Evolutionary conservation across 1,140 invertebrate species (phyloP).

Genomic region (Ceratina japonica): DNA sequence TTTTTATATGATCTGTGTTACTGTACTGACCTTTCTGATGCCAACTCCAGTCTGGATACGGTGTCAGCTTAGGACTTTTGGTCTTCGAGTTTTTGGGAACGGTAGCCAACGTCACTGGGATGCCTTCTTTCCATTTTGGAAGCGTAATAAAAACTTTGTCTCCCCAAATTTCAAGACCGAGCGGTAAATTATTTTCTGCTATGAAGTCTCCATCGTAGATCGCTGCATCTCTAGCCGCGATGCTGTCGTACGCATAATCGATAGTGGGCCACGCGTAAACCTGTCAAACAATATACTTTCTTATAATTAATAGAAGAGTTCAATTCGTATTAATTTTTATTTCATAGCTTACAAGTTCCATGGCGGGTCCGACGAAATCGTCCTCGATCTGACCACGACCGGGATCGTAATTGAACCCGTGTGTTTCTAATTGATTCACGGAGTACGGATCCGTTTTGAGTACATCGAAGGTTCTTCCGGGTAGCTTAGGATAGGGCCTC

Average conservation of each 20-base stretch:
- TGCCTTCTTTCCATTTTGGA: constrained; percentile 90
- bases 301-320: too few relatives aligned
- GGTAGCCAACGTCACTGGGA: constrained; percentile 85
- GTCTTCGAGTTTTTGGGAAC: constrained; percentile 80
- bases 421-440: constrained; percentile 49
- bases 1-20: not conserved
- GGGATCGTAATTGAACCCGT: constrained; percentile 48
- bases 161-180: constrained; percentile 85
- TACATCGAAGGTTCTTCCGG: constrained; percentile 8
- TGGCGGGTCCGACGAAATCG: constrained; percentile 73
- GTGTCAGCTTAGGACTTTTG: constrained; percentile 83
- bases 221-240: constrained; percentile 76
- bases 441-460: constrained; percentile 34
- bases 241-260: constrained; percentile 81
- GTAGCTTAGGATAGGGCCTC: not conserved
- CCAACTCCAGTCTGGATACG: constrained; percentile 88
- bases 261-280: constrained; percentile 82
- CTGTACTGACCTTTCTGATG: constrained; percentile 81
- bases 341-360: constrained; percentile 69
- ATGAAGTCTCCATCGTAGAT: constrained; percentile 82
- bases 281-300: constrained; percentile 51
- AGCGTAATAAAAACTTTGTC: constrained; percentile 85
- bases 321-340: not conserved
- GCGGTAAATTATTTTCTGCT: constrained; percentile 85
- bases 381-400: constrained; percentile 46